These are phyloP conservation scores for Achroia grisella DNA, from an alignment of 1,140 invertebrate species.

Conservation along the genomic window DNA sequence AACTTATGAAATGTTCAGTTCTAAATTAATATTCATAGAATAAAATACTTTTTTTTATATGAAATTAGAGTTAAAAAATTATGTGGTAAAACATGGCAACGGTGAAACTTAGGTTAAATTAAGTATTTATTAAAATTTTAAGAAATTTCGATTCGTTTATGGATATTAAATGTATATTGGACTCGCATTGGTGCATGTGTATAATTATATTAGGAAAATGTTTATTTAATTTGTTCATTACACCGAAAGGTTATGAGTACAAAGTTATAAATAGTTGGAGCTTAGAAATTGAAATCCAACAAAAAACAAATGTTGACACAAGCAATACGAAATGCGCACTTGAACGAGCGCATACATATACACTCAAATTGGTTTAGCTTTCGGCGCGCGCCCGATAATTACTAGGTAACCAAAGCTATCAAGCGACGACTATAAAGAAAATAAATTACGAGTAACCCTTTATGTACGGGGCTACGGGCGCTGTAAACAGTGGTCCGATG, in stretches of 20 bases:
- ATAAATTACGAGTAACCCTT: constrained; percentile 55
- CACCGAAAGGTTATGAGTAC: background rate
- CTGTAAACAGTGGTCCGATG: constrained; percentile 25
- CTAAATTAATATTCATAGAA: no score
- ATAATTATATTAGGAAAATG: no score
- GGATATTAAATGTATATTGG: no score
- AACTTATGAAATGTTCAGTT: no score
- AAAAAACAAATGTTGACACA: constrained; percentile 52
- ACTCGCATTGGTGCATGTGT: no score
- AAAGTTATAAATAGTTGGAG: constrained; percentile 28
- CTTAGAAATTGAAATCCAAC: constrained; percentile 19
- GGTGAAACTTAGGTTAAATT: no score
- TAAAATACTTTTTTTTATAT: no score
- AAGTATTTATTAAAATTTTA: no score
- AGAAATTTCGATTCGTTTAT: no score
- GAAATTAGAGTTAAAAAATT: no score
- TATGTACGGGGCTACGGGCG: constrained; percentile 13
- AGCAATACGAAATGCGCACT: constrained; percentile 54
- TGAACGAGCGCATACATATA: constrained; percentile 25
- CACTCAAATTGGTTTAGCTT: constrained; percentile 47
- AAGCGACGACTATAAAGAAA: constrained; percentile 56
- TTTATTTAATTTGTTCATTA: background rate
- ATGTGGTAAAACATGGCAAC: no score
- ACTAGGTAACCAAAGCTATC: constrained; percentile 47
- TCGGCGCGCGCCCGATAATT: constrained; percentile 58